Evolutionary conservation across 2,113 vertebrate species (phyloP).

Genomic region (Macroglossus sobrinus): DNA sequence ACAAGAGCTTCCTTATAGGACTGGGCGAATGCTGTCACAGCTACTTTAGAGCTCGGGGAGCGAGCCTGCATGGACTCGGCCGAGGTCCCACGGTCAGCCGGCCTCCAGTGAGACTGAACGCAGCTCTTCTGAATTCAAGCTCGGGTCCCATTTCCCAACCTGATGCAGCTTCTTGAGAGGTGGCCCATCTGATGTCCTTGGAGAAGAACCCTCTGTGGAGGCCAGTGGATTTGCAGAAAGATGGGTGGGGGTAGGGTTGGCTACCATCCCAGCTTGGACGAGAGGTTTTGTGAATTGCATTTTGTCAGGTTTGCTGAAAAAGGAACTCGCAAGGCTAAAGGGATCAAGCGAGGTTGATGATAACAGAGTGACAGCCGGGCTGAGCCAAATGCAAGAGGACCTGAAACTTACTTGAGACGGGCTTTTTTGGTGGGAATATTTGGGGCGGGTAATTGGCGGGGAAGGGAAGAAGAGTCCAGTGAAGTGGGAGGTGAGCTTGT

Average conservation of each 20-base stretch:
- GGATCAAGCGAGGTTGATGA: no score
- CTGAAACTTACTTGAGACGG: no score
- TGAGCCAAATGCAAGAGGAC: no score
- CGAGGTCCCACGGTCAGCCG: background rate
- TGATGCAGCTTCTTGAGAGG: background rate
- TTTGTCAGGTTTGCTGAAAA: no score
- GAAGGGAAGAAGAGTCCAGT: no score
- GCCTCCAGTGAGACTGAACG: background rate
- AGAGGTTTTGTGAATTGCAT: background rate
- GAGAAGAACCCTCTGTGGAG: background rate
- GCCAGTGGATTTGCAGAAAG: background rate
- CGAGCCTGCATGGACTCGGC: background rate
- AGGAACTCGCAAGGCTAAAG: no score
- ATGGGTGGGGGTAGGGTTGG: rapidly evolving
- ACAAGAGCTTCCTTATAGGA: background rate
- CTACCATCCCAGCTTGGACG: background rate
- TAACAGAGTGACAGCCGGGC: no score
- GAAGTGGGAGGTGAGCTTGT: no score
- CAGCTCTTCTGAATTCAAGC: background rate
- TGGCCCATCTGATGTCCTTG: background rate
- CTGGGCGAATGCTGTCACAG: background rate
- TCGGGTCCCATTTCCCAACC: background rate
- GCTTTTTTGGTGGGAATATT: no score
- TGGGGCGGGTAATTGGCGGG: no score
- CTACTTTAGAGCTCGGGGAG: background rate